These are phyloP conservation scores for Coreius guichenoti DNA, from an alignment of 2,797 vertebrate genomes.

Conservation along the genomic window DNA sequence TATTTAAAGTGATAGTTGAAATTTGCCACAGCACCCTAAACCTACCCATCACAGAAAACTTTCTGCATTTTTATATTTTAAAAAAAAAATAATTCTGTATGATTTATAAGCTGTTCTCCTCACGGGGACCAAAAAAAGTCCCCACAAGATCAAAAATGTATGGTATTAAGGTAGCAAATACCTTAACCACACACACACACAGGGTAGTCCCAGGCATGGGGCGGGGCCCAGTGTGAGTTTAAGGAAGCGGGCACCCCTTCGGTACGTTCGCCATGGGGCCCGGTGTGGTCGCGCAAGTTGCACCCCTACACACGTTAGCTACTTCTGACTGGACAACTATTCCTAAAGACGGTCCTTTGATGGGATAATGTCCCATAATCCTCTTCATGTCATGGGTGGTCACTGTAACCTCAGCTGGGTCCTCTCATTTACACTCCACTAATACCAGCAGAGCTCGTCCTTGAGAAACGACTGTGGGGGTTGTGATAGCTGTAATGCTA, in stretches of 20 bases:
- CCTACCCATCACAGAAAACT: neutral
- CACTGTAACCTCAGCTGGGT: slow-evolving; percentile 23
- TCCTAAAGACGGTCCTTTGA: slow-evolving; percentile 72
- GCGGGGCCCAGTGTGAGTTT: too few species aligned
- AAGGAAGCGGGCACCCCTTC: too few species aligned
- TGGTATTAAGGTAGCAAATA: neutral
- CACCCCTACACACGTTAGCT: neutral
- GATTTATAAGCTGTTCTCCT: neutral
- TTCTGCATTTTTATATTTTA: neutral
- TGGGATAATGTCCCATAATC: slow-evolving; percentile 74
- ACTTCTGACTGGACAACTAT: slow-evolving; percentile 58
- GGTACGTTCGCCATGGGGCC: too few species aligned
- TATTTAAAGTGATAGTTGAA: too few species aligned
- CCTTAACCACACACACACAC: neutral
- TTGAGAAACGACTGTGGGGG: neutral
- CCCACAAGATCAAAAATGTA: neutral
- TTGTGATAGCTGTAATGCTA: slow-evolving; percentile 1
- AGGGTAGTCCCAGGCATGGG: too few species aligned
- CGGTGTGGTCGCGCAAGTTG: too few species aligned
- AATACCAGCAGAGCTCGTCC: slow-evolving; percentile 44
- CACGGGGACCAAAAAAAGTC: neutral
- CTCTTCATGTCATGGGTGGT: slow-evolving; percentile 61
- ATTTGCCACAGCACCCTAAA: too few species aligned
- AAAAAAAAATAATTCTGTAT: neutral
- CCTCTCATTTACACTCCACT: slow-evolving; percentile 3